phyloP scores from a whole-genome alignment of 2,797 vertebrate genomes.

The Aphelocoma californica region DNA sequence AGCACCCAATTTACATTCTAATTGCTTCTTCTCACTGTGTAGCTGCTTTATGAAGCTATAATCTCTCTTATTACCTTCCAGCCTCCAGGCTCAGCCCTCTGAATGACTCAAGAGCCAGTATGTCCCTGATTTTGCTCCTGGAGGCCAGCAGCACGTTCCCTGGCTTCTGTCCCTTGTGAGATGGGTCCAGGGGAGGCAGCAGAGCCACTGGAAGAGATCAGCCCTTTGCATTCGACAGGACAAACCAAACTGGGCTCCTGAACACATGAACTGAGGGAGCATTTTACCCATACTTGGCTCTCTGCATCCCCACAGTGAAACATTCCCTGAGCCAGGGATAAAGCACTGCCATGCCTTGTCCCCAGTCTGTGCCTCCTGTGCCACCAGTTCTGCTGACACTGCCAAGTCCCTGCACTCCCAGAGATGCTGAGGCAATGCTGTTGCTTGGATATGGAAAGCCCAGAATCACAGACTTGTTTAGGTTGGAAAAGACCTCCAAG shows the following conservation, averaged over 20 bases:
- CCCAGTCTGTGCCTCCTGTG: neutral
- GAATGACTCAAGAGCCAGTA: neutral
- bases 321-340: neutral
- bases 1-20: constrained; percentile 63
- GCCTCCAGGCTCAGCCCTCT: neutral
- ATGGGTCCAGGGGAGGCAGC: neutral
- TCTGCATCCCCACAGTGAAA: neutral
- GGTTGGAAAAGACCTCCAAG: neutral
- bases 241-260: neutral
- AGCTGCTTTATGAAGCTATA: constrained; percentile 15
- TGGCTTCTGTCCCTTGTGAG: neutral
- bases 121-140: neutral
- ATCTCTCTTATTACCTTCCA: constrained; percentile 30
- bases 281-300: neutral
- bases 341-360: neutral
- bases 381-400: neutral
- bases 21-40: constrained; percentile 47
- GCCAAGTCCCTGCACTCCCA: neutral
- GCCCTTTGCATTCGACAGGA: neutral
- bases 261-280: neutral
- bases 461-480: neutral
- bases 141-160: neutral
- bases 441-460: neutral
- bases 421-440: neutral
- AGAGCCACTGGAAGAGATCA: neutral